Percentiles rank a stretch among this genome's conserved stretches.
Conservation (phyloP, 2,888 invertebrate species). For the Nineta flava region DNA sequence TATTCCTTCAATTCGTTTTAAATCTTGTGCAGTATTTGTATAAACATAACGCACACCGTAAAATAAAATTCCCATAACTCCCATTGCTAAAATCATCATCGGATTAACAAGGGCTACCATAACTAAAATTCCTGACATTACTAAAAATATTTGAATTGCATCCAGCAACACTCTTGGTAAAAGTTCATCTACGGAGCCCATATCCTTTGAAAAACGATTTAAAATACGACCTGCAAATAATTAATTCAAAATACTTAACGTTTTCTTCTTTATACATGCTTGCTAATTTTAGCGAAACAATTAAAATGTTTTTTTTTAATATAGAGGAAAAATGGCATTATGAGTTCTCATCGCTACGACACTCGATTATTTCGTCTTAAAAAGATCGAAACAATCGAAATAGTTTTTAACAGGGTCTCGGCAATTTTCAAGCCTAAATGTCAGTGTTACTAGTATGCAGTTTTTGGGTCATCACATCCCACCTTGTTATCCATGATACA, state of each 20-base stretch:
- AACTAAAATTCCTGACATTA: constrained; percentile 51
- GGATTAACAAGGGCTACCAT: constrained; percentile 58
- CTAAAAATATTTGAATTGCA: constrained; percentile 46
- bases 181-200: constrained; percentile 61
- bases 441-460: too few relatives aligned
- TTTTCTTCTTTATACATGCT: not conserved
- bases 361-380: not conserved
- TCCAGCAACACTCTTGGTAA: constrained; percentile 49
- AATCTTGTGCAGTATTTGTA: constrained; percentile 51
- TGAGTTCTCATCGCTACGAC: not conserved
- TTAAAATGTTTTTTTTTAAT: not conserved
- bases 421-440: not conserved
- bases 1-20: constrained; percentile 45
- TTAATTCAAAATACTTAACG: not conserved
- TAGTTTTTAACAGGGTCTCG: not conserved
- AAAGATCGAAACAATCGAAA: too few relatives aligned
- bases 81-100: constrained; percentile 45
- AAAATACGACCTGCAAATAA: constrained; percentile 45
- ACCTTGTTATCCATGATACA: too few relatives aligned
- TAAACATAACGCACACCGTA: constrained; percentile 47
- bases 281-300: not conserved
- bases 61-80: constrained; percentile 45
- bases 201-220: constrained; percentile 73
- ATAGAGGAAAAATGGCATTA: not conserved
- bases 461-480: too few relatives aligned